These are phyloP conservation scores for Drosophila histrio DNA, from an alignment of 2,888 invertebrate species.

Conservation along the genomic window DNA sequence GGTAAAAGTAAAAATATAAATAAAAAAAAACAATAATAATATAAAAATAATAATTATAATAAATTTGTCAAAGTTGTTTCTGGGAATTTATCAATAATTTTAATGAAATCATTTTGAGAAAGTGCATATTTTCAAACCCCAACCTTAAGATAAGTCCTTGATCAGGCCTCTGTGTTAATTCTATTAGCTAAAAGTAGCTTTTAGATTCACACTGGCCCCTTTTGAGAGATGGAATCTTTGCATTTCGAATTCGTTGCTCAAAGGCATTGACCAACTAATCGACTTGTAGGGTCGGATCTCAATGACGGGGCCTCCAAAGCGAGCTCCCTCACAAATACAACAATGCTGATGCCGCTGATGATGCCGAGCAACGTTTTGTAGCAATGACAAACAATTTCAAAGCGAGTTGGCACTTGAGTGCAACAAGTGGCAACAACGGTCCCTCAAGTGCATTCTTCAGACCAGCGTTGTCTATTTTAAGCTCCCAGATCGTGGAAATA, in stretches of 20 bases:
- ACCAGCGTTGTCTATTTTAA: constrained; percentile 64
- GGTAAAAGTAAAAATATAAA: constrained; percentile 49
- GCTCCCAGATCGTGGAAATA: constrained; percentile 64
- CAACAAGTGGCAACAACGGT: constrained; percentile 78
- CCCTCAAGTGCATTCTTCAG: constrained; percentile 74
- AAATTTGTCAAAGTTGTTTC: neutral
- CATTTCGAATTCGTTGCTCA: constrained; percentile 31
- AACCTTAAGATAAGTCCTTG: constrained; percentile 43
- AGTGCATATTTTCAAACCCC: neutral
- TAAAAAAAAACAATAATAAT: neutral
- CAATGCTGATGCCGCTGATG: neutral
- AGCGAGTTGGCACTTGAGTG: constrained; percentile 69
- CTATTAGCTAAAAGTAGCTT: constrained; percentile 31
- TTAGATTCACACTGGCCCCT: constrained; percentile 7
- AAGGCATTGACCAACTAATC: constrained; percentile 76
- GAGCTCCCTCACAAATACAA: constrained; percentile 38
- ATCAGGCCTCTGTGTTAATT: constrained; percentile 19
- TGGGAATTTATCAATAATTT: neutral
- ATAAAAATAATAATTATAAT: neutral
- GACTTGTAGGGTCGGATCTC: constrained; percentile 68
- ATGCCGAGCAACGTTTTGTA: constrained; percentile 35
- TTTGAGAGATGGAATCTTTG: constrained; percentile 12
- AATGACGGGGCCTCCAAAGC: constrained; percentile 68
- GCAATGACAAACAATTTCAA: constrained; percentile 55
- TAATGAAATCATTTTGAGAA: neutral